Conservation (phyloP, 1,140 invertebrate genomes). For the Conus betulinus region DNA sequence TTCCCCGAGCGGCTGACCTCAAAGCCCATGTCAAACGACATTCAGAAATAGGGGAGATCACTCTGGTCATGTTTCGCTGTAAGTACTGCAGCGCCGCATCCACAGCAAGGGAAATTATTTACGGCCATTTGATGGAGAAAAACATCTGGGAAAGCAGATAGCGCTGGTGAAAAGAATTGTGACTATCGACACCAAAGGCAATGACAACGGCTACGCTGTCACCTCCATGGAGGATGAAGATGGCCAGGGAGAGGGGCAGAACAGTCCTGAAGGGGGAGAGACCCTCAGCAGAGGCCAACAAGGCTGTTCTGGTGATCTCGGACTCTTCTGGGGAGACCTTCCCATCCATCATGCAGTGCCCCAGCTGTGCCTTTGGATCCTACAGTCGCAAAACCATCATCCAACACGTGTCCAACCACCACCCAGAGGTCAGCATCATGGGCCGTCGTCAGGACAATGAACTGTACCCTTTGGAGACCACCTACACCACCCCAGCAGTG, state of each 20-base stretch:
- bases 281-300: not conserved
- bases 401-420: constrained; percentile 40
- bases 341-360: constrained; percentile 44
- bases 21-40: constrained; percentile 52
- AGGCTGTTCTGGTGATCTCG: constrained; percentile 40
- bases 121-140: constrained; percentile 47
- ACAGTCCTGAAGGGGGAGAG: too few relatives aligned
- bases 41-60: constrained; percentile 52
- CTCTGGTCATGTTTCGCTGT: constrained; percentile 50
- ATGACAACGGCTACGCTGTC: constrained; percentile 52
- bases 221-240: constrained; percentile 48
- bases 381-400: constrained; percentile 42
- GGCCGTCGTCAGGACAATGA: constrained; percentile 42
- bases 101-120: constrained; percentile 51
- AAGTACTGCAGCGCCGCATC: constrained; percentile 53
- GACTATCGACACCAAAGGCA: constrained; percentile 47
- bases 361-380: constrained; percentile 42
- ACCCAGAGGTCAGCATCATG: constrained; percentile 46
- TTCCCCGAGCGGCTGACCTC: constrained; percentile 52
- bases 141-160: constrained; percentile 50
- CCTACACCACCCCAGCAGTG: constrained; percentile 15
- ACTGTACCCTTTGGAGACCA: constrained; percentile 25
- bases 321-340: constrained; percentile 44
- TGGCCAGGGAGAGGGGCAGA: not conserved
- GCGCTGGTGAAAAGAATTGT: constrained; percentile 53